Evolutionary conservation across 37 sponge, comb jelly and placozoan species (phyloP).

Genomic region (Chondrilla cf. caribensis): DNA sequence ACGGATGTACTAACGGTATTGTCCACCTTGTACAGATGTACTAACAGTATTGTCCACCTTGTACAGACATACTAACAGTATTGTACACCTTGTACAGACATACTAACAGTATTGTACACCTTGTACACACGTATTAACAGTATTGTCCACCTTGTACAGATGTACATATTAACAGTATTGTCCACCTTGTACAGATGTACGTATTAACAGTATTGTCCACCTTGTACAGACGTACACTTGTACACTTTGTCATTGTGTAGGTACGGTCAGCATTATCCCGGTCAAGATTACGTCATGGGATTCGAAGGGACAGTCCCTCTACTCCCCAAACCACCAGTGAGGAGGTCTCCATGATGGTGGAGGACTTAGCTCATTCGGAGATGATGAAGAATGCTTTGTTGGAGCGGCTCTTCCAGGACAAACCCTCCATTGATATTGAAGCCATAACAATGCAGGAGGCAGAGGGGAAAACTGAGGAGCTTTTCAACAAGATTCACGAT

Average conservation of each 20-base stretch:
- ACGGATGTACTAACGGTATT: neutral
- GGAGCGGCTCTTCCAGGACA: constrained; percentile 5
- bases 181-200: no score
- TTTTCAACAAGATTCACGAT: neutral
- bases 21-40: neutral
- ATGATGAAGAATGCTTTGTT: neutral
- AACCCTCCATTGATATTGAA: neutral
- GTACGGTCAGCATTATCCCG: constrained; percentile 5
- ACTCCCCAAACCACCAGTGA: neutral
- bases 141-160: no score
- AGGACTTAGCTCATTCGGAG: neutral
- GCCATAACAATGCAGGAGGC: neutral
- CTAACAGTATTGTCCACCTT: no score
- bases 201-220: no score
- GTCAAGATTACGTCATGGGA: neutral
- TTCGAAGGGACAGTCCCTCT: neutral
- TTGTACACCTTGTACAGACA: no score
- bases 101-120: no score
- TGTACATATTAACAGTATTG: no score
- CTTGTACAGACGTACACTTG: no score
- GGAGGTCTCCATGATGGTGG: neutral
- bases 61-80: no score
- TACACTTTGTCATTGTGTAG: neutral
- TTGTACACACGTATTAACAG: no score
- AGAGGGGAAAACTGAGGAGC: neutral